These are phyloP conservation scores for Archivesica marissinica DNA, from an alignment of 1,140 invertebrate species.

Conservation along the genomic window DNA sequence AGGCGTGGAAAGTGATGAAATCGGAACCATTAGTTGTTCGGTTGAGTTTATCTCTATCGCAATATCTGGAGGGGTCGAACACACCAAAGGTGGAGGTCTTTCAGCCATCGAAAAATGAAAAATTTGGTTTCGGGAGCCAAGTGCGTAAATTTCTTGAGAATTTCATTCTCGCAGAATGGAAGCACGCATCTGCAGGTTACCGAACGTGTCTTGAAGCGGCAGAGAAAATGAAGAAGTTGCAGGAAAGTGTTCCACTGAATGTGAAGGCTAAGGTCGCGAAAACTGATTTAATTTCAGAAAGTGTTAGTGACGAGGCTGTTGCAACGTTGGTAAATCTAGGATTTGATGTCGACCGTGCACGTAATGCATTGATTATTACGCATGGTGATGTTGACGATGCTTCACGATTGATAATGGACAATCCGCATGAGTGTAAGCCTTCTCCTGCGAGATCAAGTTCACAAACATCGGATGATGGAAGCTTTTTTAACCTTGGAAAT, in stretches of 20 bases:
- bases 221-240: constrained; percentile 2
- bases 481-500: background rate
- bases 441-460: background rate
- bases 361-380: constrained; percentile 67
- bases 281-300: background rate
- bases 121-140: constrained; percentile 68
- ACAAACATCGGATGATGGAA: background rate
- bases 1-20: constrained; percentile 70
- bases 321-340: constrained; percentile 69
- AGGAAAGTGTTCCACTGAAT: background rate
- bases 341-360: constrained; percentile 60
- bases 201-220: background rate
- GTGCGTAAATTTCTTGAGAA: constrained; percentile 61
- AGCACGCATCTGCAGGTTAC: background rate
- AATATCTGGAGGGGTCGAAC: constrained; percentile 70
- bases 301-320: constrained; percentile 62
- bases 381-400: constrained; percentile 70
- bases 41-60: constrained; percentile 66
- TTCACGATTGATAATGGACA: constrained; percentile 62
- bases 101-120: constrained; percentile 70
- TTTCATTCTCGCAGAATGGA: constrained; percentile 30
- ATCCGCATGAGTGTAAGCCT: constrained; percentile 55
- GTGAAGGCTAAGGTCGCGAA: background rate
- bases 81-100: constrained; percentile 73
- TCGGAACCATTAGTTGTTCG: constrained; percentile 70